Evolutionary conservation across 2,797 vertebrate species (phyloP), one percentile per base, ranked within the genome.

Genomic region (Enteromius anoplus): DNA sequence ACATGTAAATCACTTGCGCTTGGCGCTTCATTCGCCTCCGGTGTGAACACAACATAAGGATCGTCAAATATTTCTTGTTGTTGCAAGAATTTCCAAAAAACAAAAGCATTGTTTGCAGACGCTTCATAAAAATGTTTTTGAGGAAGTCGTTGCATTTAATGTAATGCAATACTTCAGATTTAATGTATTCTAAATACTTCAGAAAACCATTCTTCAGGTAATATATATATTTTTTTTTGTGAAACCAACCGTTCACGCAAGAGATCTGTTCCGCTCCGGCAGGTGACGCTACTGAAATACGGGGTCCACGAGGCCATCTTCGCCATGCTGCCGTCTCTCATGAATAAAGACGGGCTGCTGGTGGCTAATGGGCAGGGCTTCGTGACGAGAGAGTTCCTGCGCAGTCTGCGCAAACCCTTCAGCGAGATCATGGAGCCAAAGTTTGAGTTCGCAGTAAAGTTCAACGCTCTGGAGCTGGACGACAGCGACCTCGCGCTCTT

Each of bases 381-480:
- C 0, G 96, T 96, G 77, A 96, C 96, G 1, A 93, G 96, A 0
- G 95, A 96, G 89, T 96, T 96, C 90, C 91, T 96, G 83, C 95
- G 95, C 37, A 95, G 95, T 87, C 91, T 97, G 17, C 90, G 96
- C 17, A 95, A 95, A 58, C 96, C 96, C 0, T 96, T 96, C 84
- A 96, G 95, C 45, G 96, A 96, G 68, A 96, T 97, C 87, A 95
- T 97, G 95, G 96, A 97, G 83, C 96, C 96, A 0, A 97, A 97
- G 91, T 97, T 97, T 42, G 95, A 96, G 80, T 97, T 97, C 37
- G 96, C 96, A 7, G 95, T 96, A 92, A 96, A 96, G 92, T 97
- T 97, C 91, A 97, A 97, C 0, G 94, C 96, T 1, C 89, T 97
- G 84, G 96, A 96, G 76, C 88, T 97, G 88, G 96, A 97, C 14